These are phyloP conservation scores for Acyrthosiphon pisum DNA, from an alignment of 1,140 invertebrate genomes.

Conservation along the genomic window DNA sequence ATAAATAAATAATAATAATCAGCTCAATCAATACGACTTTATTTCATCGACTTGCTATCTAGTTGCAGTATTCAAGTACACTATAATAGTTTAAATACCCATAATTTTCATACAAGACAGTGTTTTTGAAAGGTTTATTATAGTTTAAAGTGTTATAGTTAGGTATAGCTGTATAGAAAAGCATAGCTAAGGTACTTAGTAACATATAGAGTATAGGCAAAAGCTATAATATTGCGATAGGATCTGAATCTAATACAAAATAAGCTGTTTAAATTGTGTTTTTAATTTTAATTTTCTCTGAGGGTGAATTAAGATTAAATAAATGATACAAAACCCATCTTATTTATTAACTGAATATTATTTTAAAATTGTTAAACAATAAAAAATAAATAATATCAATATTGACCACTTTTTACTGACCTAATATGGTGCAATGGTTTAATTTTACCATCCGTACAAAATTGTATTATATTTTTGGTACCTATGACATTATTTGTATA, in stretches of 20 bases:
- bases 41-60: too few species aligned
- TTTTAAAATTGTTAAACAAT: background rate
- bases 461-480: conserved; percentile 66
- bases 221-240: too few species aligned
- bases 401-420: background rate
- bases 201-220: too few species aligned
- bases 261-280: background rate
- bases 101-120: too few species aligned
- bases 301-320: background rate
- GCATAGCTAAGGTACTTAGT: too few species aligned
- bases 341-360: background rate
- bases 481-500: conserved; percentile 66
- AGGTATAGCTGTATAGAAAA: too few species aligned
- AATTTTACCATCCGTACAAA: conserved; percentile 66
- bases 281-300: background rate
- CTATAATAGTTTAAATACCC: too few species aligned
- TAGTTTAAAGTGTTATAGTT: too few species aligned
- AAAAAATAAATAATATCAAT: background rate
- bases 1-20: too few species aligned
- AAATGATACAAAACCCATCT: background rate
- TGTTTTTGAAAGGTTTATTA: too few species aligned
- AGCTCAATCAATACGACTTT: background rate
- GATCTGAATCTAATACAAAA: too few species aligned
- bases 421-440: conserved; percentile 66
- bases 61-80: too few species aligned